Evolutionary conservation across 2,797 vertebrate species (phyloP), one percentile per base, ranked within the genome.

Genomic region (Chloroceryle amazona): DNA sequence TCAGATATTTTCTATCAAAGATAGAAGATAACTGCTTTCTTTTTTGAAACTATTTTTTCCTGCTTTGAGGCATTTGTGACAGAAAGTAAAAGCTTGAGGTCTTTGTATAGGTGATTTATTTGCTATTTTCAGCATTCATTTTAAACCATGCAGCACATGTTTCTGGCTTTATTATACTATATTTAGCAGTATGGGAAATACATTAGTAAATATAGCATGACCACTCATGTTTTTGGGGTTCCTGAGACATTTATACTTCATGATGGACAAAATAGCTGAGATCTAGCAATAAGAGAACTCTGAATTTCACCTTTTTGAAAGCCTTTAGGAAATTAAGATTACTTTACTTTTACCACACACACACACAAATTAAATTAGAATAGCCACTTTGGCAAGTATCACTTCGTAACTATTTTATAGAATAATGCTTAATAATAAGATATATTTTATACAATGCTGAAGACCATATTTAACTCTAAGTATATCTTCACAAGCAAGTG

Each of bases 171-270:
- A 62, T 79, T 76, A 62, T 61, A 54, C 57, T 65, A 67, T 85
- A 65, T 91, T 93, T 94, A 96, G 55, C 71, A 87, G 33, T 62
- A 63, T 25, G 29, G 84, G 62, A 95, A 96, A 89, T 22, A 76
- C 18, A 23, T 74, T 79, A 89, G 51, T 91, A 94, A 96, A 94
- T 58, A 52, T 91, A 73, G 31, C 76, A 66, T 80, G 44, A 63
- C 86, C 28, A 51, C 52, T 58, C 42, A 66, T 85, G 73, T 29
- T 85, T 86, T 96, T 81, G 65, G 33, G 46, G 70, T 67, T 93
- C 29, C 31, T 68, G 39, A 67, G 20, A 86, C 55, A 46, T 46
- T 89, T 76, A 22, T 93, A 29, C 52, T 90, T 95, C 19, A n/a
- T 88, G 37, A 93, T 63, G 33, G 54, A 66, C n/a, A 49, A 60